Evolutionary conservation across 1,140 invertebrate genomes (phyloP), one percentile per base, ranked within the genome.

Genomic region (Drosophila bocqueti): DNA sequence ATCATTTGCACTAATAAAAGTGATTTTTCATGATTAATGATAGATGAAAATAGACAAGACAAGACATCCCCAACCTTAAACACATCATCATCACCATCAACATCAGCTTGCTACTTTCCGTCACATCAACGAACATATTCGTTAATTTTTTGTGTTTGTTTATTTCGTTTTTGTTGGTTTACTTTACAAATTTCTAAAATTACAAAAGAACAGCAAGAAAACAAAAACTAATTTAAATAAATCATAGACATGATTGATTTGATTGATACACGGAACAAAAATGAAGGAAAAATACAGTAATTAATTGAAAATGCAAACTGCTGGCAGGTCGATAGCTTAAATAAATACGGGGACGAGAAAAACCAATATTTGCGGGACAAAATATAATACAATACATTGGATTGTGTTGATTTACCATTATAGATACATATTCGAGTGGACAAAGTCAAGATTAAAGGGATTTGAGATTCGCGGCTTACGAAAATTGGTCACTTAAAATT

Each of bases 281-380:
- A 21, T 40, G 3, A 26, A 24, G 10, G 3, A 26, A 40, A 57
- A 40, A 57, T 26, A 60, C 57, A 47, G 49, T 50, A 58, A 71
- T 58, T 75, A 58, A 57, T 57, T 57, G 54, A 68, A 90, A 90
- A 90, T 90, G 85, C 85, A 91, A 82, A 74, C 38, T 59, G 85
- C 86, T 91, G 85, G 85, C 85, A 90, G 85, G 81, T 82, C 36
- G 29, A 81, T 74, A 75, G 83, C 83, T 87, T 87, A 87, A 68
- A 71, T 66, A 89, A 76, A 77, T 86, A 86, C 59, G 57, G 34
- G 50, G 52, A 55, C 26, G 42, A n/a, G 36, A 42, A 43, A 77
- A 36, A 61, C 34, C 57, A 77, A 68, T 76, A 63, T 65, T 24
- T 58, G 34, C 26, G 50, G 36, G 57, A 61, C 74, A 76, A 77